Evolutionary conservation across 2,888 invertebrate genomes (phyloP), one percentile per base, ranked within the genome.

Genomic region (Phorcus lineatus): DNA sequence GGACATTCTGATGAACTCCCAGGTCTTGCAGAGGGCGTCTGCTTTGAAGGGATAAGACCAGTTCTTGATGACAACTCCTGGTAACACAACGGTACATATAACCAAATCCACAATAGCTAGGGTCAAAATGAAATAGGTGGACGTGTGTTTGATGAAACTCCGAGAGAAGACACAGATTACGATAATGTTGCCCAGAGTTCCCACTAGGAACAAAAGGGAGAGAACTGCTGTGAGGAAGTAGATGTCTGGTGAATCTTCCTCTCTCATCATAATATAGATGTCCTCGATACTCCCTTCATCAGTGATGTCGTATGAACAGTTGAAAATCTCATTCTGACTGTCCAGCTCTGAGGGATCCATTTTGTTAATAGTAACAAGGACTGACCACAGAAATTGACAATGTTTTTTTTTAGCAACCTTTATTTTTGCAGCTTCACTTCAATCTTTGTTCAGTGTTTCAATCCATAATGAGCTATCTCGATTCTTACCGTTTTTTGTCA

Each of bases 81-180:
- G 91, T 47, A 91, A 90, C n/a, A 88, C 86, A 0, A 90, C 52
- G 0, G 77, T 28, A 81, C 90, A 90, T 22, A 89, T 88, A 54
- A 88, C 82, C 6, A 91, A 82, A 80, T 91, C 91, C 22, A 87
- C 87, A n/a, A 86, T 83, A 1, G 90, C 90, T 62, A 91, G 82
- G 76, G 84, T 80, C 19, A 88, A 70, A 70, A 91, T 88, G 80
- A 90, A 83, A 55, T 88, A 85, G 6, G 87, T 88, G 16, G 90
- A 88, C 0, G 87, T 84, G 22, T 82, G 84, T 54, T 86, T 86
- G 24, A 81, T 62, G 53, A 82, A 78, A 22, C 83, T 84, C 53
- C 84, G 74, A 4, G 82, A 76, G 31, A 86, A 88, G 9, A 89
- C 88, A 19, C 80, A 77, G 24, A 89, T 80, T 0, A 88, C 89